Evolutionary conservation across 1,140 invertebrate genomes (phyloP).

Genomic region (Drosophila lacertosa): DNA sequence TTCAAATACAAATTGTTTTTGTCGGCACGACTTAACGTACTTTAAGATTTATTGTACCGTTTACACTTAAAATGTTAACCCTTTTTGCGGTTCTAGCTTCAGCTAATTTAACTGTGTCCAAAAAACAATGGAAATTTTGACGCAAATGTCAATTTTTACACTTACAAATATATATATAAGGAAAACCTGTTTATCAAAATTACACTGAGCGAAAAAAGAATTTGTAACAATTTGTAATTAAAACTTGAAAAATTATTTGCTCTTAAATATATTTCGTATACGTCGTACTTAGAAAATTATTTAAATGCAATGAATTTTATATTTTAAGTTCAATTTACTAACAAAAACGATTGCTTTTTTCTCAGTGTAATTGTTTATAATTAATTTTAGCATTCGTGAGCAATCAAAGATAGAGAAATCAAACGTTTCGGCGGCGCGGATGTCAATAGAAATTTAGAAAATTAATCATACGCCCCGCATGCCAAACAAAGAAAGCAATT

Average conservation of each 20-base stretch:
- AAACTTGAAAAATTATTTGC: no score
- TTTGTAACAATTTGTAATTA: no score
- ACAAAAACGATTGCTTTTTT: no score
- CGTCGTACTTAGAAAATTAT: no score
- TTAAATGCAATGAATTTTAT: no score
- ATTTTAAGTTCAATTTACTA: no score
- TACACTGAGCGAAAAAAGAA: no score
- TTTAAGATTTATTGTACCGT: not conserved
- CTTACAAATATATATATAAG: not conserved
- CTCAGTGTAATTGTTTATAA: not conserved
- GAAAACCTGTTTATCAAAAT: slow-evolving; percentile 16
- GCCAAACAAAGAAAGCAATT: slow-evolving; percentile 32
- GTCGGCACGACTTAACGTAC: slow-evolving; percentile 21
- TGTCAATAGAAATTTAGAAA: slow-evolving; percentile 49
- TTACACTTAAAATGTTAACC: not conserved
- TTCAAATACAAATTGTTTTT: not conserved
- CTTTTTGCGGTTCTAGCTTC: not conserved
- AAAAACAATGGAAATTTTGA: not conserved
- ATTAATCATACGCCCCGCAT: slow-evolving; percentile 73
- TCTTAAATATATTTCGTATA: no score
- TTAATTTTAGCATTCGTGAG: slow-evolving; percentile 18
- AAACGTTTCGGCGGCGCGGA: slow-evolving; percentile 11
- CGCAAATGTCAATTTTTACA: no score
- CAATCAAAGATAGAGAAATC: slow-evolving; percentile 26
- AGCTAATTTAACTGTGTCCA: not conserved